Percentiles rank a stretch among this genome's conserved stretches.
Evolutionary conservation across 2,113 vertebrate species (phyloP).

Genomic region (Strix aluco): DNA sequence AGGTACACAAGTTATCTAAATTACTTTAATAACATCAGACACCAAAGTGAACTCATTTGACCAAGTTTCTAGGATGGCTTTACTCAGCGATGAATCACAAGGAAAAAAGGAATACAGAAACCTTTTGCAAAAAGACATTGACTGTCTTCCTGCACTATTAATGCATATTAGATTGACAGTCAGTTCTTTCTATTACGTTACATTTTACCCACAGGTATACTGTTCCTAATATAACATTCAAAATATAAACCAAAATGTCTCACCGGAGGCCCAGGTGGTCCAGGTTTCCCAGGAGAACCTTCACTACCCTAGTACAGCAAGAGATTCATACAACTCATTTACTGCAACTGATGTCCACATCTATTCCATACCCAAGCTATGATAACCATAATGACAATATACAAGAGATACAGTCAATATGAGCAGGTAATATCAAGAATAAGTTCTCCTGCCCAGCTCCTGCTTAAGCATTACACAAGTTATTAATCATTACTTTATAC

Average conservation of each 20-base stretch:
- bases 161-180: not conserved
- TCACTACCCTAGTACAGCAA: conserved; percentile 85
- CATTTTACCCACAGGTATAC: not conserved
- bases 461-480: not conserved
- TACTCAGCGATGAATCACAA: not conserved
- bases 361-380: not conserved
- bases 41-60: not conserved
- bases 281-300: conserved; percentile 85
- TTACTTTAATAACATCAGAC: not conserved
- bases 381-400: not conserved
- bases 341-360: not conserved
- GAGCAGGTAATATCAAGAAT: not conserved
- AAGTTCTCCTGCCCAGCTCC: not conserved
- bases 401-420: not conserved
- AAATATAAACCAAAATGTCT: conserved; percentile 52
- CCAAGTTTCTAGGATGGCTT: not conserved
- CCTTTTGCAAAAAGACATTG: not conserved
- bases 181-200: not conserved
- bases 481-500: not conserved
- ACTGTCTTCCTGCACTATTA: not conserved
- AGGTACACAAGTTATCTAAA: not conserved
- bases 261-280: conserved; percentile 84
- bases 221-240: not conserved
- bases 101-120: not conserved
- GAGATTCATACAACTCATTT: conserved; percentile 12